Percentiles rank a stretch among this genome's conserved stretches.
Evolutionary conservation across 2,888 invertebrate genomes (phyloP).

Genomic region (Spilarctia lutea): DNA sequence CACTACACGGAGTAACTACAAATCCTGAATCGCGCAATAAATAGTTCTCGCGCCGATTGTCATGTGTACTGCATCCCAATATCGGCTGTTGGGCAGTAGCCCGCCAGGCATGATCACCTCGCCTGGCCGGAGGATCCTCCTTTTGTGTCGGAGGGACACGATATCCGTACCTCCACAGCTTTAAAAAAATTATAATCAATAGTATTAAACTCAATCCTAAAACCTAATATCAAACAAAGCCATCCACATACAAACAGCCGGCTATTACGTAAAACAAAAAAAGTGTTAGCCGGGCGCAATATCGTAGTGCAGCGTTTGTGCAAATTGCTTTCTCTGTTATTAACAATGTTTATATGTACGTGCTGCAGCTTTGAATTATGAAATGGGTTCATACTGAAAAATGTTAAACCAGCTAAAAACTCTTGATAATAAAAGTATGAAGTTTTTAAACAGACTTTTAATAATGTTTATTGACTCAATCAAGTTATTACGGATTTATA

Average conservation of each 20-base stretch:
- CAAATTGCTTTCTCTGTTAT: conserved; percentile 42
- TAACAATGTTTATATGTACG: conserved; percentile 32
- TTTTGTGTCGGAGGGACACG: no score
- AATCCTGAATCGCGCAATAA: no score
- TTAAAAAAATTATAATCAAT: neutral
- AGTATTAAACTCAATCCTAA: conserved; percentile 7
- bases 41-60: no score
- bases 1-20: no score
- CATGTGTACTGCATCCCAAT: no score
- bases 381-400: conserved; percentile 15
- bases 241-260: conserved; percentile 8
- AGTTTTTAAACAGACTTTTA: neutral
- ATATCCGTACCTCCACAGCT: no score
- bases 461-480: no score
- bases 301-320: conserved; percentile 37
- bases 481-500: no score
- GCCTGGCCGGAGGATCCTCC: no score
- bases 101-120: no score
- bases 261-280: conserved; percentile 29
- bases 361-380: conserved; percentile 32
- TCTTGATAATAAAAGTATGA: neutral
- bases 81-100: no score
- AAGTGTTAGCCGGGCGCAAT: conserved; percentile 36
- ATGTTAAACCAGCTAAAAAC: neutral
- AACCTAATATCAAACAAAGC: conserved; percentile 14